phyloP scores from a whole-genome alignment of 2,888 invertebrate genomes.

The Tipula confusa region DNA sequence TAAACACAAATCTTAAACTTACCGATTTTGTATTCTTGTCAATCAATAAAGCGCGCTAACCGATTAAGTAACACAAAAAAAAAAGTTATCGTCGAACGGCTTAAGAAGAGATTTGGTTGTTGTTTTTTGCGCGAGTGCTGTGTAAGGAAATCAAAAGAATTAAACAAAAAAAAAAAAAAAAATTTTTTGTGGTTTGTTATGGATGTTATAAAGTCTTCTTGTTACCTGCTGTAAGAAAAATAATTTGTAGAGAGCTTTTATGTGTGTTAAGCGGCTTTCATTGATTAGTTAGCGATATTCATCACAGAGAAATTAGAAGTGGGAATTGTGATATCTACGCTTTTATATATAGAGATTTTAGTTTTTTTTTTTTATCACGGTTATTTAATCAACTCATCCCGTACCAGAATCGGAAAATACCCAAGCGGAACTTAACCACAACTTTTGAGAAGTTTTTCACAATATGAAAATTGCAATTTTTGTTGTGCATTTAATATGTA shows the following conservation, averaged over 20 bases:
- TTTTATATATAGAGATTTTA: too few relatives aligned
- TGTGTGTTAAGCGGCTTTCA: neutral
- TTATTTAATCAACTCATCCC: too few relatives aligned
- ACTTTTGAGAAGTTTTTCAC: too few relatives aligned
- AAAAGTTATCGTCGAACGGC: neutral
- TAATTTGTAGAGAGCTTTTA: neutral
- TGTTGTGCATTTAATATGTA: too few relatives aligned
- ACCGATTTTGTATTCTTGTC: constrained; percentile 20
- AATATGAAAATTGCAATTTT: too few relatives aligned
- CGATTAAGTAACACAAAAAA: neutral
- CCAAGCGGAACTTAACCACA: too few relatives aligned
- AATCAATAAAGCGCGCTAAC: constrained; percentile 25
- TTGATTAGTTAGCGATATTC: constrained; percentile 12
- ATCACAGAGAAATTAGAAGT: neutral
- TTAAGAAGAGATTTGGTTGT: neutral
- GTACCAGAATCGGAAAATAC: too few relatives aligned
- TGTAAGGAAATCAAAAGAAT: constrained; percentile 9
- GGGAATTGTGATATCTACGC: neutral
- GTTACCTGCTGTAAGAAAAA: neutral
- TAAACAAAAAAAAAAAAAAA: neutral
- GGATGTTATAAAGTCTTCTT: constrained; percentile 13
- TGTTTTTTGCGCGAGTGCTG: constrained; percentile 1
- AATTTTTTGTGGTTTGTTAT: neutral
- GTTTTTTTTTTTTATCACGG: too few relatives aligned
- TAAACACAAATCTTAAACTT: neutral